Evolutionary conservation across 1,140 invertebrate genomes (phyloP).

Genomic region (Tachypleus tridentatus): DNA sequence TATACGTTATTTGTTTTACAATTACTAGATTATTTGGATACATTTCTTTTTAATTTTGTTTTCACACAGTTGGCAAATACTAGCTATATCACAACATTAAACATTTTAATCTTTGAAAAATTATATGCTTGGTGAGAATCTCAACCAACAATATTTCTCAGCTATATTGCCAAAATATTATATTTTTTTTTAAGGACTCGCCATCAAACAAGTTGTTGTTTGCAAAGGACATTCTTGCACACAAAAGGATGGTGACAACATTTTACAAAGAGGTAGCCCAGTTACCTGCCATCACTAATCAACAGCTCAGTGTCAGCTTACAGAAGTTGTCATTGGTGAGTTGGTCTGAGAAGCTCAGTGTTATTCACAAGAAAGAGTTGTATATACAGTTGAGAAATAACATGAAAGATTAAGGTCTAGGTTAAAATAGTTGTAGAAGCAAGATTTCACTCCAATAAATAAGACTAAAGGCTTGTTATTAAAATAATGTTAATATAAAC

Average conservation of each 20-base stretch:
- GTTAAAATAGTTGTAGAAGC: not conserved
- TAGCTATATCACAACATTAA: too few relatives aligned
- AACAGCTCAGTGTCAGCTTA: conserved; percentile 25
- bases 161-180: not conserved
- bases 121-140: too few relatives aligned
- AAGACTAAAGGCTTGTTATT: not conserved
- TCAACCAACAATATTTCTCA: too few relatives aligned
- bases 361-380: not conserved
- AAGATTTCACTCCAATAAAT: not conserved
- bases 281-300: conserved; percentile 25
- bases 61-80: too few relatives aligned
- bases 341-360: not conserved
- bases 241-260: conserved; percentile 24
- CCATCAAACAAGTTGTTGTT: conserved; percentile 34
- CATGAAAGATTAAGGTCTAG: not conserved
- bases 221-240: conserved; percentile 28
- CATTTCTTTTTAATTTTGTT: too few relatives aligned
- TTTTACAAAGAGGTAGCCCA: conserved; percentile 26
- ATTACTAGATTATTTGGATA: too few relatives aligned
- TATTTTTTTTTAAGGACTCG: conserved; percentile 26
- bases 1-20: too few relatives aligned
- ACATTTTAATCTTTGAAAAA: too few relatives aligned
- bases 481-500: not conserved
- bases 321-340: conserved; percentile 24
- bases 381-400: too few relatives aligned